Evolutionary conservation across 2,888 invertebrate species (phyloP).

Genomic region (Synanthedon vespiformis): DNA sequence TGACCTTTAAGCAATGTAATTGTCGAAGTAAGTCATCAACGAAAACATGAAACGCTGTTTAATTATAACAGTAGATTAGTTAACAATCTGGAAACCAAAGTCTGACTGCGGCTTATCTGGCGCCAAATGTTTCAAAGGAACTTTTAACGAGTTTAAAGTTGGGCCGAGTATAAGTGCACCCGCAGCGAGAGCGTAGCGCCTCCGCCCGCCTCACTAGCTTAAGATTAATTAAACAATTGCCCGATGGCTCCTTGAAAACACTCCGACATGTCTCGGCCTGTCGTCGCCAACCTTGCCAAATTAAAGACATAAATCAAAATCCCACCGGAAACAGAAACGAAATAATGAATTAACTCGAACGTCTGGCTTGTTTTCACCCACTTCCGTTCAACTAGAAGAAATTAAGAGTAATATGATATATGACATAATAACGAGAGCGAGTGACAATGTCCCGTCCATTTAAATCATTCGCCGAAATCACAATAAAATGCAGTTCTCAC

Average conservation of each 20-base stretch:
- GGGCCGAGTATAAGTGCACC: slow-evolving; percentile 62
- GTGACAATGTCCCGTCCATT: background rate
- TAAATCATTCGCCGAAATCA: background rate
- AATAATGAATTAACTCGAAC: slow-evolving; percentile 45
- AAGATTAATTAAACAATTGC: slow-evolving; percentile 71
- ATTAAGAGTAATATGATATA: background rate
- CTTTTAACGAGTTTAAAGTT: slow-evolving; percentile 71
- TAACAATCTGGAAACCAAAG: slow-evolving; percentile 61
- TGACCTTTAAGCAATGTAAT: background rate
- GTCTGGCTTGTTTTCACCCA: background rate
- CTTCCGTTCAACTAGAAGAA: background rate
- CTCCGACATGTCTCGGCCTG: slow-evolving; percentile 69
- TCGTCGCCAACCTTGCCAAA: slow-evolving; percentile 68
- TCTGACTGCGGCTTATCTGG: slow-evolving; percentile 67
- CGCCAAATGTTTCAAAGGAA: slow-evolving; percentile 69
- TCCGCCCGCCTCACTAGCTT: slow-evolving; percentile 42
- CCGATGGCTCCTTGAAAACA: slow-evolving; percentile 68
- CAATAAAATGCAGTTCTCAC: background rate
- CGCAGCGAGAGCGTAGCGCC: slow-evolving; percentile 30
- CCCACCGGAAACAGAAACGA: slow-evolving; percentile 59
- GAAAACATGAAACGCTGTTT: slow-evolving; percentile 43
- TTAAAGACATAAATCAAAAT: slow-evolving; percentile 69
- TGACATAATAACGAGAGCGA: background rate
- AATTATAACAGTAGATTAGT: slow-evolving; percentile 65
- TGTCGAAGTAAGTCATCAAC: background rate